Percentiles rank a stretch among this genome's conserved stretches.
These are phyloP conservation scores for Margaritifera margaritifera DNA, from an alignment of 2,888 invertebrate species.

Conservation along the genomic window DNA sequence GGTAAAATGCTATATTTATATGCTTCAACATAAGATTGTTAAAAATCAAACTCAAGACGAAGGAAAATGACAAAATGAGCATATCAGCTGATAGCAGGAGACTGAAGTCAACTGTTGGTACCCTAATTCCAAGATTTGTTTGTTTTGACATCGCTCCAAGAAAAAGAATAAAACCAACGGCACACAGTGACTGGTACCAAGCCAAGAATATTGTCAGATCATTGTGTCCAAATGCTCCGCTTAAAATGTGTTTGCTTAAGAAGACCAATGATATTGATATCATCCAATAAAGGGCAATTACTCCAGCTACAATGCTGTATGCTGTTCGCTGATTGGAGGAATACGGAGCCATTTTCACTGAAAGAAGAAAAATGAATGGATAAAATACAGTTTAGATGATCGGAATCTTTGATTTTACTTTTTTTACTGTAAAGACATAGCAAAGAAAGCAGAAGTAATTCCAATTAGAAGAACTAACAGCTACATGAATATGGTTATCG, in stretches of 20 bases:
- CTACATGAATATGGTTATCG: no score
- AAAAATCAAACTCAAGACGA: constrained; percentile 66
- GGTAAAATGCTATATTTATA: constrained; percentile 72
- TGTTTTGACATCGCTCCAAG: constrained; percentile 18
- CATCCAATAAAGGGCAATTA: constrained; percentile 77
- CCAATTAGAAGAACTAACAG: no score
- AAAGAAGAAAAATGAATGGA: no score
- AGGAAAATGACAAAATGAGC: constrained; percentile 60
- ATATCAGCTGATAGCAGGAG: constrained; percentile 50
- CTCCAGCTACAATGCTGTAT: constrained; percentile 37
- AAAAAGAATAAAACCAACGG: constrained; percentile 51
- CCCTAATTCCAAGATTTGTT: constrained; percentile 8
- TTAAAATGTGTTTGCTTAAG: constrained; percentile 87
- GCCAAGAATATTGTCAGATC: constrained; percentile 70
- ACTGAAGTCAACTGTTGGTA: constrained; percentile 43
- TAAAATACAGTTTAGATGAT: no score
- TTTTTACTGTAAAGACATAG: no score
- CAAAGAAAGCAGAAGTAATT: no score
- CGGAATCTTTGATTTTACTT: no score
- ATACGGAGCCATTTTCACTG: no score
- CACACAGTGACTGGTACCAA: constrained; percentile 68
- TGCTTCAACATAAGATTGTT: constrained; percentile 72
- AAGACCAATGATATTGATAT: constrained; percentile 95
- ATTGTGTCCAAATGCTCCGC: constrained; percentile 42
- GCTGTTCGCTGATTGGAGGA: neutral